Base-by-base conservation (phyloP, 2,797 vertebrate species). In the Gymnoscopelus braueri region DNA sequence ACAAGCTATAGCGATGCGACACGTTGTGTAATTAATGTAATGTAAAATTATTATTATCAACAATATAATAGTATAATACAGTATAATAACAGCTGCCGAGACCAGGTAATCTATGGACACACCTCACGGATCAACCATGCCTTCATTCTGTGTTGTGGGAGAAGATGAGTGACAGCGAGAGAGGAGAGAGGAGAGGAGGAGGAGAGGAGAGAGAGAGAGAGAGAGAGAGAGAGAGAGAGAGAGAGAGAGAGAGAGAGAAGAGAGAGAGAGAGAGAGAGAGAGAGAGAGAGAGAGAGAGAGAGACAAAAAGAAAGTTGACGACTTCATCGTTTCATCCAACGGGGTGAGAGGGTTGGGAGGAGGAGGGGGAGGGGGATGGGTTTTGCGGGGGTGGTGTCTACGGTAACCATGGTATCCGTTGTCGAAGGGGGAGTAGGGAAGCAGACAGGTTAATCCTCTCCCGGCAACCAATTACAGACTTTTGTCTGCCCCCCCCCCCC, bases 401-500 rank as follows among this genome's bases (percentile, higher is more conserved):
- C 5, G 23, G 88, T 65, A 77, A 84, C 78, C 0, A 1, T 15
- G 71, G 55, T 73, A 68, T 82, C 78, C 63, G 80, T 83, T 89
- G 81, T 88, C 81, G 66, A 76, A 83, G 78, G 84, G 79, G 81
- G 86, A 89, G 81, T 76, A 86, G 84, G 75, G 63, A 89, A 83
- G 87, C 86, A 86, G 89, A 92, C 87, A 84, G 82, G 86, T 92
- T 92, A 91, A 93, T 92, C 91, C 88, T 85, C 81, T 84, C 68
- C 69, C 72, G 75, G 86, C 82, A 88, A 77, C 89, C 86, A 87
- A 89, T 89, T 91, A 87, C 77, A 84, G 70, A 72, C 79, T 79
- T 78, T 81, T 63, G 71, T 79, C 72, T 76, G 69, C 67, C 74
- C 10, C 59, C 29, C 29, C 74, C 77, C 73, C 52, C 0, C 1